These are phyloP conservation scores for Rhopalosiphum padi DNA, from an alignment of 1,140 invertebrate species.

Conservation along the genomic window DNA sequence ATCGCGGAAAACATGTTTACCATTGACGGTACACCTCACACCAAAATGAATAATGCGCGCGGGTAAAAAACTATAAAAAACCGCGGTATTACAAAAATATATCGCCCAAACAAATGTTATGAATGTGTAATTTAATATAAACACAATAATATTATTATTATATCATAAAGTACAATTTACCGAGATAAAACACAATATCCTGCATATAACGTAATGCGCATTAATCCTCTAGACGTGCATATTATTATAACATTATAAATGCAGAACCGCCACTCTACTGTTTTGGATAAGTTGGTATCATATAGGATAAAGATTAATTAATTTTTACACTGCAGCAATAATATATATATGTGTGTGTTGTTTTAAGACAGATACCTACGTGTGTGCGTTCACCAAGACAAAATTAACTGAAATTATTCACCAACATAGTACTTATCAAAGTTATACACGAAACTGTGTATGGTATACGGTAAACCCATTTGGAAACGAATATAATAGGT, in stretches of 20 bases:
- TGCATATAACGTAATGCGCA: background rate
- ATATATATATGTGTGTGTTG: background rate
- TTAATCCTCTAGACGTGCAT: background rate
- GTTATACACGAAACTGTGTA: background rate
- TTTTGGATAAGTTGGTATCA: background rate
- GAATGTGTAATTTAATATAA: background rate
- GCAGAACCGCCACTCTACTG: background rate
- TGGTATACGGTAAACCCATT: background rate
- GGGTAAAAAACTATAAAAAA: background rate
- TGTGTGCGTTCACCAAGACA: background rate
- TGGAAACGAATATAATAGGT: background rate
- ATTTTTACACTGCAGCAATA: background rate
- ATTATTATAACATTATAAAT: background rate
- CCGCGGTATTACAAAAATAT: background rate
- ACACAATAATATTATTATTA: background rate
- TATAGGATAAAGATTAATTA: background rate
- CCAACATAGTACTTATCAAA: conserved; percentile 1
- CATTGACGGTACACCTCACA: background rate
- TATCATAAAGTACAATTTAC: background rate
- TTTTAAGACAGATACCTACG: background rate
- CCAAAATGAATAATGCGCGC: background rate
- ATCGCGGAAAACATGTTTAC: background rate
- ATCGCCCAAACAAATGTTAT: background rate
- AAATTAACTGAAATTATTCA: background rate
- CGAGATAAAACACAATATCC: background rate